phyloP scores from a whole-genome alignment of 2,113 vertebrate species.

The Herpailurus yagouaroundi region DNA sequence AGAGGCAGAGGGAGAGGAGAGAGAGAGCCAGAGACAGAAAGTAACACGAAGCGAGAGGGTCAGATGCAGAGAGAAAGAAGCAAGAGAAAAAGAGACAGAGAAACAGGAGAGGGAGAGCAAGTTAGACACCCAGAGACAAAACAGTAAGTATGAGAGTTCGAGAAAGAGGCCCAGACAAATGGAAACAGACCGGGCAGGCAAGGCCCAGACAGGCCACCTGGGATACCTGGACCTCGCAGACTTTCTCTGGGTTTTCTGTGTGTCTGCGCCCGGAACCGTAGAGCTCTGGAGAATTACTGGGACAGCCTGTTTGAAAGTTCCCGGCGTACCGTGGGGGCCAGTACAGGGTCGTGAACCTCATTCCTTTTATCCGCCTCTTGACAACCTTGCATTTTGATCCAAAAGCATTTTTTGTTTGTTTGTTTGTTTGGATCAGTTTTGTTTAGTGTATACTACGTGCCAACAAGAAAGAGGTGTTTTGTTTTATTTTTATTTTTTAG shows the following conservation, averaged over 20 bases:
- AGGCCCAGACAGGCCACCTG: background rate
- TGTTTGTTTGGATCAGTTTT: background rate
- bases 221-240: too few species aligned
- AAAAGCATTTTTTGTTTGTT: background rate
- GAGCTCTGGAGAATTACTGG: background rate
- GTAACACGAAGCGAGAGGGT: background rate
- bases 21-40: background rate
- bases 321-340: background rate
- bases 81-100: background rate
- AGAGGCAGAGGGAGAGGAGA: slow-evolving; percentile 72
- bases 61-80: slow-evolving; percentile 11
- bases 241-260: background rate
- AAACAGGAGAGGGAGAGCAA: slow-evolving; percentile 33
- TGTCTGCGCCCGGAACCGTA: background rate
- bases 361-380: background rate
- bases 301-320: background rate
- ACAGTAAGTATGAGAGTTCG: accelerated
- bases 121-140: background rate
- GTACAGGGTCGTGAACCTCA: background rate
- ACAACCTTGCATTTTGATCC: background rate
- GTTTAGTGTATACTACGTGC: background rate
- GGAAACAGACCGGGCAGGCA: background rate
- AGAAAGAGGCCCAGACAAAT: background rate
- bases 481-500: too few species aligned
- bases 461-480: background rate